A percentile compares a stretch with the other conserved stretches of the same genome.
These are phyloP conservation scores for Nephrocerus scutellatus DNA, from an alignment of 2,888 invertebrate genomes.

Conservation along the genomic window DNA sequence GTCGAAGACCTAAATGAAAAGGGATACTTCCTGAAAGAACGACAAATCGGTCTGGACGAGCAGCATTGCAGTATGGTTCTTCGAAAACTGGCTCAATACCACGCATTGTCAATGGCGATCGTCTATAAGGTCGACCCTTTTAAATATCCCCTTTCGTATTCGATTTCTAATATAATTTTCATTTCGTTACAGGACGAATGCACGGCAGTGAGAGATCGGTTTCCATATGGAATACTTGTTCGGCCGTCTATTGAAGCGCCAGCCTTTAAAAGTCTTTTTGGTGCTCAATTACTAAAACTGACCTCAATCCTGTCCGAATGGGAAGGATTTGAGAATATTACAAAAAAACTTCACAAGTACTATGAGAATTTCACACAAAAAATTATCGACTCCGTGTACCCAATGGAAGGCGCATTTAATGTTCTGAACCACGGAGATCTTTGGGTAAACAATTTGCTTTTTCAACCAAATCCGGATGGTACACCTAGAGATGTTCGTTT, in stretches of 20 bases:
- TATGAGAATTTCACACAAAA: conserved; percentile 36
- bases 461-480: conserved; percentile 36
- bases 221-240: conserved; percentile 37
- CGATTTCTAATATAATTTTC: too few relatives aligned
- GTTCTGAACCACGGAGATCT: conserved; percentile 53
- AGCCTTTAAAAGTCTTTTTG: conserved; percentile 36
- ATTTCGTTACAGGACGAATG: too few relatives aligned
- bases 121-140: conserved; percentile 48
- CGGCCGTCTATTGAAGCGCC: conserved; percentile 36
- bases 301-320: conserved; percentile 30
- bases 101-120: conserved; percentile 51
- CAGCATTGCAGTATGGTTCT: conserved; percentile 49
- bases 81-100: conserved; percentile 51
- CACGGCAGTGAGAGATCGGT: too few relatives aligned
- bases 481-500: conserved; percentile 44
- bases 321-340: conserved; percentile 29
- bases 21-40: conserved; percentile 51
- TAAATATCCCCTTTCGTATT: too few relatives aligned
- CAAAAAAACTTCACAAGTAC: conserved; percentile 34
- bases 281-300: conserved; percentile 38
- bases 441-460: conserved; percentile 52
- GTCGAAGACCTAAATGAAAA: conserved; percentile 45
- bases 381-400: conserved; percentile 34
- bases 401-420: conserved; percentile 32
- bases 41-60: conserved; percentile 51